These are phyloP conservation scores for Euwallacea fornicatus DNA, from an alignment of 1,140 invertebrate species.

Conservation along the genomic window DNA sequence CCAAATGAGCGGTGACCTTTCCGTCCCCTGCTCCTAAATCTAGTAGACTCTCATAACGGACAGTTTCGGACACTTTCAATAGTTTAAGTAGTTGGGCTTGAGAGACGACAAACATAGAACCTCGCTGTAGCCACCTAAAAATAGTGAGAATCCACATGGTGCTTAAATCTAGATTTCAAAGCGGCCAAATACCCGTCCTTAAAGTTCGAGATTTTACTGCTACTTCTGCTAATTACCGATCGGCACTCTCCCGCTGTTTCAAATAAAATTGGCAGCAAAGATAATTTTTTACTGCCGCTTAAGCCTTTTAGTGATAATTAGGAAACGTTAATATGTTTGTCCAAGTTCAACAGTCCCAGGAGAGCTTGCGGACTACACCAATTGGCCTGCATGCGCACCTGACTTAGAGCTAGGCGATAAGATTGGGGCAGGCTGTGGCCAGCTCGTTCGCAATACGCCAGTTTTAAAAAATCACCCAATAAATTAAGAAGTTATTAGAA, in stretches of 20 bases:
- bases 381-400: not conserved
- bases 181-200: not conserved
- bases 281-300: slow-evolving; percentile 9
- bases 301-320: slow-evolving; percentile 12
- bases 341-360: not conserved
- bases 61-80: slow-evolving; percentile 44
- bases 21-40: slow-evolving; percentile 94
- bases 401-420: not conserved
- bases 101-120: slow-evolving; percentile 93
- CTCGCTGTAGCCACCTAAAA: slow-evolving; percentile 77
- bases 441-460: slow-evolving; percentile 9
- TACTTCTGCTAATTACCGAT: not conserved
- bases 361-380: not conserved
- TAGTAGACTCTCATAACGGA: slow-evolving; percentile 63
- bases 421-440: slow-evolving; percentile 1
- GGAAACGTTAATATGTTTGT: not conserved
- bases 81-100: slow-evolving; percentile 71
- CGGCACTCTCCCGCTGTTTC: not conserved
- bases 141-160: slow-evolving; percentile 12
- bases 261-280: slow-evolving; percentile 8
- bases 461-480: slow-evolving; percentile 10
- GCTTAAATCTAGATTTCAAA: not conserved
- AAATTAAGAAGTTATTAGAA: slow-evolving; percentile 21
- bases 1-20: slow-evolving; percentile 76
- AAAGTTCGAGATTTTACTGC: not conserved